Base-by-base conservation (phyloP, 2,113 vertebrate genomes). In the Leiothrix lutea region DNA sequence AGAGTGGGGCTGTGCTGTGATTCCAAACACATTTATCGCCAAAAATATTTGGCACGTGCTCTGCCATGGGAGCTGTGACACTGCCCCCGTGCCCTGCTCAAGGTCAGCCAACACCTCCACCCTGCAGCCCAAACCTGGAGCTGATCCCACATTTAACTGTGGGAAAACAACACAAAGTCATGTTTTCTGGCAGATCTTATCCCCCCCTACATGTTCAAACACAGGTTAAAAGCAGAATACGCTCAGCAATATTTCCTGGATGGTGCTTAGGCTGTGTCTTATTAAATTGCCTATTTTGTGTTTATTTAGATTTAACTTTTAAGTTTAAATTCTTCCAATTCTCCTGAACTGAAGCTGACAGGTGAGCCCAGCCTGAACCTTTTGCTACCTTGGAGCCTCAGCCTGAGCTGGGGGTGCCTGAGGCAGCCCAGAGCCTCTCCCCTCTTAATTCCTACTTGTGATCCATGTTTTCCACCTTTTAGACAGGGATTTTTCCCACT, bases 31-130 rank as follows among this genome's bases (percentile, higher is more conserved):
- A 2, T 29, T 78, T 44, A 24, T 31, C 81, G 33, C 60, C 29
- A 14, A 12, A 47, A 85, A 26, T 1, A 19, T 17, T 38, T 60
- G 87, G 36, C 31, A 13, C 1, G 0, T 2, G 77, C 53, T 23
- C 44, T 60, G 38, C 50, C n/a, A 1, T 0, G 20, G 81, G 54
- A 80, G 29, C 51, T 0, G 1, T 0, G 3, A n/a, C 40, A 2
- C 10, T 51, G 44, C 24, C 42, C 53, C n/a, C 2, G 11, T 42
- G 61, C 12, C 70, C 70, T 1, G n/a, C 54, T 57, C n/a, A 5
- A 42, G 69, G 69, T 77, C 67, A 51, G 58, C 42, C 69, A 42
- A 4, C 29, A 7, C 25, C 36, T 70, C 56, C 2, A 3, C 19
- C 57, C 42, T 8, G 1, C 36, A 50, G 44, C 66, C 17, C 24